phyloP scores from a whole-genome alignment of 2,113 vertebrate species.

The Crotalus helleri region DNA sequence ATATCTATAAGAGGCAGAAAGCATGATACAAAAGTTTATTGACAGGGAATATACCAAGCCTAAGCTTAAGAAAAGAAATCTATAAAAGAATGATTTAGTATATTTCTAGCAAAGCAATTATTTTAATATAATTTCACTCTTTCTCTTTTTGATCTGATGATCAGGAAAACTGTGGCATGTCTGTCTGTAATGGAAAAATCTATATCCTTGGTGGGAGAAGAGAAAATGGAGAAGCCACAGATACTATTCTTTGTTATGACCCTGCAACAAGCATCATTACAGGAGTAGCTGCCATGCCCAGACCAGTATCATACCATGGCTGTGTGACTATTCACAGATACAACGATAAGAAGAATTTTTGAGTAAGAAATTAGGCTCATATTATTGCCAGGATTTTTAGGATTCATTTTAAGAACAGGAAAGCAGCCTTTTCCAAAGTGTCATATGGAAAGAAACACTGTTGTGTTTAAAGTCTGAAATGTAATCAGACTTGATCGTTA shows the following conservation, averaged over 20 bases:
- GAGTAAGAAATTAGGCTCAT: slow-evolving; percentile 49
- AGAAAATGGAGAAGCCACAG: slow-evolving; percentile 91
- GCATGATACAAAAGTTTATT: not conserved
- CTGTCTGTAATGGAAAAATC: slow-evolving; percentile 97
- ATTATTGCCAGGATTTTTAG: slow-evolving; percentile 56
- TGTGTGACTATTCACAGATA: slow-evolving; percentile 98
- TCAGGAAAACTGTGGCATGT: slow-evolving; percentile 99
- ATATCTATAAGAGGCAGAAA: not conserved
- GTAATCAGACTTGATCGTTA: slow-evolving; percentile 25
- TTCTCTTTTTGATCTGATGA: slow-evolving; percentile 53
- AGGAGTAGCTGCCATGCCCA: slow-evolving; percentile 92
- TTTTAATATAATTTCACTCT: slow-evolving; percentile 22
- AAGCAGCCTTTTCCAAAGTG: slow-evolving; percentile 42
- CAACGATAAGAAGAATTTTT: slow-evolving; percentile 79
- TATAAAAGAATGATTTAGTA: not conserved
- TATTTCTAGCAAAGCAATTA: not conserved
- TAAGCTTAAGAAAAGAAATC: not conserved
- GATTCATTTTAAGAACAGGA: slow-evolving; percentile 46
- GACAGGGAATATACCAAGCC: not conserved
- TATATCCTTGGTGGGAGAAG: slow-evolving; percentile 94
- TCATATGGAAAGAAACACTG: slow-evolving; percentile 44
- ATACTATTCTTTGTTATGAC: slow-evolving; percentile 94
- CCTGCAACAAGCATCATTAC: slow-evolving; percentile 94
- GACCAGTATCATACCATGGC: slow-evolving; percentile 95
- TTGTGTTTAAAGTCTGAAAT: slow-evolving; percentile 50